Conservation (phyloP, 2,888 invertebrate genomes). For the Aquatica leii region DNA sequence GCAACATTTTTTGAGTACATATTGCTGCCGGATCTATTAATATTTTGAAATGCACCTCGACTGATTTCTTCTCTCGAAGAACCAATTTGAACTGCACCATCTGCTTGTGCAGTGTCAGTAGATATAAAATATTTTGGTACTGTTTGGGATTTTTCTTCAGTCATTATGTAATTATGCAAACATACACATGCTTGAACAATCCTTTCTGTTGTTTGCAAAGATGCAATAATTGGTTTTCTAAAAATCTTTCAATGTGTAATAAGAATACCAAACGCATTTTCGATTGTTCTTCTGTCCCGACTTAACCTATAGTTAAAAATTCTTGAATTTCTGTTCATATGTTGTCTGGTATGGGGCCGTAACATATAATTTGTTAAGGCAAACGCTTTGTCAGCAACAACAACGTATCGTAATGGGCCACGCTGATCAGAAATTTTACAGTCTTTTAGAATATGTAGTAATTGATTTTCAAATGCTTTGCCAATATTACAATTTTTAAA, state of each 20-base stretch:
- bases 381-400: slow-evolving; percentile 35
- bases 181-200: background rate
- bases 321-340: background rate
- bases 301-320: slow-evolving; percentile 9
- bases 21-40: too few species aligned
- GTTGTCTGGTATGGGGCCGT: slow-evolving; percentile 19
- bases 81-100: background rate
- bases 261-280: background rate
- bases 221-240: background rate
- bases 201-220: background rate
- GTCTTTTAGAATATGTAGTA: background rate
- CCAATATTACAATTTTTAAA: slow-evolving; percentile 30
- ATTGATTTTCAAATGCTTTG: slow-evolving; percentile 7
- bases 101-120: background rate
- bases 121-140: background rate
- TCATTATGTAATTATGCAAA: background rate
- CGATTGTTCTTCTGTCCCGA: background rate
- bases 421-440: background rate
- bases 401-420: slow-evolving; percentile 26
- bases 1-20: too few species aligned
- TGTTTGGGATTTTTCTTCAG: background rate
- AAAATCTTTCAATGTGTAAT: background rate
- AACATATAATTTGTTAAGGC: slow-evolving; percentile 18
- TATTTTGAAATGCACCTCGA: background rate
- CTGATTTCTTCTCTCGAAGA: background rate